These are phyloP conservation scores for Bombylius discolor DNA, from an alignment of 2,888 invertebrate genomes.

Conservation along the genomic window DNA sequence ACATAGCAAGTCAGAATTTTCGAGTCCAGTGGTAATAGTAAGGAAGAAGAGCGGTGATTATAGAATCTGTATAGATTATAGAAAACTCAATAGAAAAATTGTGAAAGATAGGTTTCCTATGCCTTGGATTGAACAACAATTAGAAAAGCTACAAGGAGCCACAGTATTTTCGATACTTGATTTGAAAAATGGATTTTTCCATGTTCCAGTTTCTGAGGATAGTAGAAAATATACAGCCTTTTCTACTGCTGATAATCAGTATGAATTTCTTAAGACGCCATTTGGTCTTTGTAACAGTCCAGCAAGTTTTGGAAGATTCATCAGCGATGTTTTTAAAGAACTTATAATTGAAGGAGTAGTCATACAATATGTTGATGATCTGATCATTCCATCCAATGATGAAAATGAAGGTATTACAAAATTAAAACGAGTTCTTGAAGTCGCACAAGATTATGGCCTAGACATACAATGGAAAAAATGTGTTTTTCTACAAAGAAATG, in stretches of 20 bases:
- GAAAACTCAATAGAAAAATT: conserved; percentile 23
- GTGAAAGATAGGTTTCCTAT: conserved; percentile 22
- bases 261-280: conserved; percentile 19
- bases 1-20: conserved; percentile 20
- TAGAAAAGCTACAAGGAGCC: conserved; percentile 14
- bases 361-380: conserved; percentile 1
- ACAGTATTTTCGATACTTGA: conserved; percentile 15
- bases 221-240: conserved; percentile 15
- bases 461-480: too few species aligned
- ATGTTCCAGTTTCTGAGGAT: background rate
- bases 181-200: conserved; percentile 3
- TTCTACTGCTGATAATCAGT: conserved; percentile 20
- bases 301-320: background rate
- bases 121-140: conserved; percentile 27
- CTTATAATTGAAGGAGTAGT: background rate
- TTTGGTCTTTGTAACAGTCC: conserved; percentile 19
- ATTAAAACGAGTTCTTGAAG: too few species aligned
- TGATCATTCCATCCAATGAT: conserved; percentile 3
- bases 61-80: conserved; percentile 25
- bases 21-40: conserved; percentile 15
- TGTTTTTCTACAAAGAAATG: too few species aligned
- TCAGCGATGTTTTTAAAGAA: background rate
- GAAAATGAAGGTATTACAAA: background rate
- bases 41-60: conserved; percentile 3
- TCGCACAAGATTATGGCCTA: too few species aligned